Base-by-base conservation (phyloP, 2,797 vertebrate genomes). In the Centroberyx gerrardi region DNA sequence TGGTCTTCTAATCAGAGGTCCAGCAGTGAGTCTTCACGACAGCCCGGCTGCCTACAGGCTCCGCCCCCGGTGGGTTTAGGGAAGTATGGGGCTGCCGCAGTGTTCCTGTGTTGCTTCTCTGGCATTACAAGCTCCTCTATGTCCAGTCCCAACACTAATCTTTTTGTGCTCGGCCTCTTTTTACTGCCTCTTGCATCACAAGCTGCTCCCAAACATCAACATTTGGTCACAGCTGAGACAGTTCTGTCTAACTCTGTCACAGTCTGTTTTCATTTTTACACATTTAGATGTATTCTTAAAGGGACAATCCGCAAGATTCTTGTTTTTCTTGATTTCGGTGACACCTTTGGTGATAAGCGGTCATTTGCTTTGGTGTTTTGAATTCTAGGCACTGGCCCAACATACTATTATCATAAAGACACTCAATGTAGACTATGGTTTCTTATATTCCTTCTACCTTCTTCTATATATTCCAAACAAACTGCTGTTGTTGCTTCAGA, bases 1-100 rank as follows among this genome's bases (percentile, higher is more conserved):
- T 36, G 33, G 66, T 80, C 81, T 64, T 67, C 60, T 74, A 69
- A 82, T 65, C 70, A 60, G 40, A 62, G 44, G 56, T 68, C 0
- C n/a, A 61, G 33, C 52, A 63, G 27, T 14, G 51, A 63, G 54
- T 55, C 27, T 53, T 18, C 33, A 18, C 7, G 52, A 38, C 48
- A 51, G 49, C 33, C 52, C 31, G 36, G 36, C 44, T 46, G 5
- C 10, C 13, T 8, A 18, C 40, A 18, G 46, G 9, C 51, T 70
- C 58, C 55, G 9, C 55, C 48, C 33, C 15, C 31, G 4, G 51
- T 28, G 62, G 33, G 17, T n/a, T 36, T 46, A 14, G 2, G 55
- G 44, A 46, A 67, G 52, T 64, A 60, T 28, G 36, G 28, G 53
- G 71, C 49, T 60, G 4, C 22, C 1, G 33, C 38, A 10, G 38